Conservation (phyloP, 2,797 vertebrate genomes). For the Chiroxiphia lanceolata region DNA sequence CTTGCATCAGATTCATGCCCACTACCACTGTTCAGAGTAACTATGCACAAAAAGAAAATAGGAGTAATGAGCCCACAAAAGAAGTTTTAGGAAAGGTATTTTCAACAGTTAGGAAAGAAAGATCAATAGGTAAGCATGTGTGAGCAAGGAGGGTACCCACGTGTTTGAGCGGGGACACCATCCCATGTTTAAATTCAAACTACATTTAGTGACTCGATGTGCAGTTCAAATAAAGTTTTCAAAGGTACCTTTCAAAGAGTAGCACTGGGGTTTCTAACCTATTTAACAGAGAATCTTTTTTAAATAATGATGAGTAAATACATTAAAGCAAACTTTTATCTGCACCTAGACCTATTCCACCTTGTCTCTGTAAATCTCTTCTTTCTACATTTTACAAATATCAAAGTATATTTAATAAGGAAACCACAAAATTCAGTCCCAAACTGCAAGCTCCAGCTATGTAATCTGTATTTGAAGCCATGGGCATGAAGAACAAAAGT, state of each 20-base stretch:
- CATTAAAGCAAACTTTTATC: neutral
- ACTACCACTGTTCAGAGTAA: neutral
- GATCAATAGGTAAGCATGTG: neutral
- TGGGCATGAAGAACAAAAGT: neutral
- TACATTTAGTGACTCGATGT: neutral
- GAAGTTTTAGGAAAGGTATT: neutral
- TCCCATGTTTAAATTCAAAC: neutral
- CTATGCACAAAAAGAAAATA: accelerated
- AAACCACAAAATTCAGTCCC: neutral
- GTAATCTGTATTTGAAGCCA: neutral
- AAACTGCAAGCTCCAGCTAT: neutral
- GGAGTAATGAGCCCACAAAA: neutral
- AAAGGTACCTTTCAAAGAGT: neutral
- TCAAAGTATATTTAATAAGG: neutral
- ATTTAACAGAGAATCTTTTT: neutral
- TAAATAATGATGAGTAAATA: neutral
- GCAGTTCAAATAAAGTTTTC: neutral
- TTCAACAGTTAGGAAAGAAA: neutral
- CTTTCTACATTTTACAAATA: neutral
- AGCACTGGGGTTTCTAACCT: neutral
- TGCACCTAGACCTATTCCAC: neutral
- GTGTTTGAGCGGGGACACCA: neutral
- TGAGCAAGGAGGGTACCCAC: neutral
- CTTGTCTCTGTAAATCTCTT: neutral
- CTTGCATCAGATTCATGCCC: neutral